Evolutionary conservation across 2,888 invertebrate species (phyloP), one percentile per base, ranked within the genome.

Genomic region (Augochlorella aurata): DNA sequence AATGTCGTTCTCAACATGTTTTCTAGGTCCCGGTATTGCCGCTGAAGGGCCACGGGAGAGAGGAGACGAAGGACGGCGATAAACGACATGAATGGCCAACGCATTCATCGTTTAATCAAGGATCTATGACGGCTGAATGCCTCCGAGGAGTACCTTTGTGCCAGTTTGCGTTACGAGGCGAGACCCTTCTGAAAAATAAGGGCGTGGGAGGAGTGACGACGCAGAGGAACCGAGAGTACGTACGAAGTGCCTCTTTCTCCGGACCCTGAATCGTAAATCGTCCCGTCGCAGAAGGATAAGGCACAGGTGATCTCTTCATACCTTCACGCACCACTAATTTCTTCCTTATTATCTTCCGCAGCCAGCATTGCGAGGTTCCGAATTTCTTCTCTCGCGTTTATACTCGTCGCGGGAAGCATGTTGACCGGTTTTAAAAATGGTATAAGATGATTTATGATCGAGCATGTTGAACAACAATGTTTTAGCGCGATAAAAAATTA

Each of bases 91-190:
- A 88, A 88, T 85, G 83, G 82, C 73, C 74, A 72, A 29, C 58
- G 91, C 85, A 93, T 93, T 92, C 92, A 92, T 85, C 92, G 92
- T 92, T 93, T 93, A 93, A 93, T 93, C 93, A 89, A 83, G 87
- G 90, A 93, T 93, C 93, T 92, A 86, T 85, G 89, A 89, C 89
- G 88, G 88, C 89, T 92, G 92, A 92, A 92, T 92, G 90, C 88
- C 89, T 91, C 81, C 81, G 80, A 81, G 87, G 73, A 85, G 87
- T 73, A 82, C 86, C 88, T 88, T 91, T 92, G 91, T 92, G 87
- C 88, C 72, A 65, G 85, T 76, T 86, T 83, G 83, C 87, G 85
- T 86, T 85, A 79, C 84, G 77, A 88, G 85, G 75, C 79, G 87
- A 85, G 83, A 84, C 82, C 82, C 82, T 80, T 81, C 74, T 72